These are phyloP conservation scores for Galeopterus variegatus DNA, from an alignment of 2,113 vertebrate species.

Conservation along the genomic window DNA sequence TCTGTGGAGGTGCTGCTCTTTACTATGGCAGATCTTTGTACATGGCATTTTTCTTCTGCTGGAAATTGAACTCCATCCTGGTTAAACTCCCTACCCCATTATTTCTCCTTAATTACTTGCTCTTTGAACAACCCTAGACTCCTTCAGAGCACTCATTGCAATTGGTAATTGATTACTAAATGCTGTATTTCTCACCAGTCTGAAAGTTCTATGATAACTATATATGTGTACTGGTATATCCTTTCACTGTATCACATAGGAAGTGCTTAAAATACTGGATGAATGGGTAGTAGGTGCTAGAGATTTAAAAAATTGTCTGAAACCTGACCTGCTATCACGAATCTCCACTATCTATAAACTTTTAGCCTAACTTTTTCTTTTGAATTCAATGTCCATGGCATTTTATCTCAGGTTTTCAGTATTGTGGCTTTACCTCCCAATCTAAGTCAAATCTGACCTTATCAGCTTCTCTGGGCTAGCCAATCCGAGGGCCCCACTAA, in stretches of 20 bases:
- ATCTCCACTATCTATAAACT: not conserved
- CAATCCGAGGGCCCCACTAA: not conserved
- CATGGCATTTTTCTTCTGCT: not conserved
- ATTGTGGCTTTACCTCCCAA: not conserved
- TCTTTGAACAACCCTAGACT: not conserved
- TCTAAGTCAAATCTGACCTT: not conserved
- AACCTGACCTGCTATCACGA: not conserved
- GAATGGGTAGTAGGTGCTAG: not conserved
- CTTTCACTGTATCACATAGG: not conserved
- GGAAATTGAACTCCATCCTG: not conserved
- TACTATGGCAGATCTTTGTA: not conserved
- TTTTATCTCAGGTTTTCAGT: not conserved
- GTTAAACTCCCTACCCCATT: not conserved
- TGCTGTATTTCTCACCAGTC: not conserved
- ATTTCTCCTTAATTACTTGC: not conserved
- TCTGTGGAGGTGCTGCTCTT: not conserved
- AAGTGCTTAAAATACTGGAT: not conserved
- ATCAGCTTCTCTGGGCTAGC: not conserved
- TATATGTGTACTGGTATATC: not conserved
- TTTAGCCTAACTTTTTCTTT: not conserved
- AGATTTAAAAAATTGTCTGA: not conserved
- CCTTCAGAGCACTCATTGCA: not conserved
- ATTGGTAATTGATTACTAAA: not conserved
- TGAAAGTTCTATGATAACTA: not conserved
- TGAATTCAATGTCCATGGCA: not conserved